These are phyloP conservation scores for Trichopria drosophilae DNA, from an alignment of 2,888 invertebrate genomes.

Conservation along the genomic window DNA sequence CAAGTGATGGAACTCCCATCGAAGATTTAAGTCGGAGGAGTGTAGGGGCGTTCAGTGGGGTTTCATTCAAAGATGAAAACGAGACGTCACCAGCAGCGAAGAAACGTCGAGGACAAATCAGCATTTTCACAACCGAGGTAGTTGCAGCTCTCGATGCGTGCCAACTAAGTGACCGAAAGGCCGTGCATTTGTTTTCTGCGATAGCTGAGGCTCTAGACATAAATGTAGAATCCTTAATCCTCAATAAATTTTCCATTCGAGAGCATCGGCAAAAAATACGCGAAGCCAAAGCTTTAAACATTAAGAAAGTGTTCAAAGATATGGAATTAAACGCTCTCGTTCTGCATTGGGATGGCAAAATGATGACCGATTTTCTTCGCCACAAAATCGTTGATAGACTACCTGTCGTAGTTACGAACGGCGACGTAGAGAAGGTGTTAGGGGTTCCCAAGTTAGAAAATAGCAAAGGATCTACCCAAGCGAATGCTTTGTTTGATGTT, in stretches of 20 bases:
- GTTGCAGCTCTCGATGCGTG: conserved; percentile 23
- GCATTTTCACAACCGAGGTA: conserved; percentile 18
- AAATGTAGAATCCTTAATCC: not conserved
- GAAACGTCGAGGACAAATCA: too few relatives aligned
- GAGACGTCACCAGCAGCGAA: too few relatives aligned
- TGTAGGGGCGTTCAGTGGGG: too few relatives aligned
- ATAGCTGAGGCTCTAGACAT: conserved; percentile 3
- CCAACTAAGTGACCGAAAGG: conserved; percentile 24
- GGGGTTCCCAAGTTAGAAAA: too few relatives aligned
- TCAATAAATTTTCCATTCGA: conserved; percentile 8
- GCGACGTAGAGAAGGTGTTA: conserved; percentile 34
- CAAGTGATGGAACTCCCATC: too few relatives aligned
- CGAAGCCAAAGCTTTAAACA: conserved; percentile 17
- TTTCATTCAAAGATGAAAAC: too few relatives aligned
- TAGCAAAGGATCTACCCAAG: conserved; percentile 30
- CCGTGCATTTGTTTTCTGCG: conserved; percentile 3
- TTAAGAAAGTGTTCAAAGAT: conserved; percentile 24
- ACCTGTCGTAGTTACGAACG: conserved; percentile 31
- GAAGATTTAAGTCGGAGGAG: too few relatives aligned
- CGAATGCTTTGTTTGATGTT: conserved; percentile 22
- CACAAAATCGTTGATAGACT: conserved; percentile 30
- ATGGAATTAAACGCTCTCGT: conserved; percentile 18
- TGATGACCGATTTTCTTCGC: conserved; percentile 29
- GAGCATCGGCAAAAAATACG: conserved; percentile 16
- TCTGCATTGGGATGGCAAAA: conserved; percentile 40